Conservation (phyloP, 1,140 invertebrate species). For the Proctacanthus coquilletti region DNA sequence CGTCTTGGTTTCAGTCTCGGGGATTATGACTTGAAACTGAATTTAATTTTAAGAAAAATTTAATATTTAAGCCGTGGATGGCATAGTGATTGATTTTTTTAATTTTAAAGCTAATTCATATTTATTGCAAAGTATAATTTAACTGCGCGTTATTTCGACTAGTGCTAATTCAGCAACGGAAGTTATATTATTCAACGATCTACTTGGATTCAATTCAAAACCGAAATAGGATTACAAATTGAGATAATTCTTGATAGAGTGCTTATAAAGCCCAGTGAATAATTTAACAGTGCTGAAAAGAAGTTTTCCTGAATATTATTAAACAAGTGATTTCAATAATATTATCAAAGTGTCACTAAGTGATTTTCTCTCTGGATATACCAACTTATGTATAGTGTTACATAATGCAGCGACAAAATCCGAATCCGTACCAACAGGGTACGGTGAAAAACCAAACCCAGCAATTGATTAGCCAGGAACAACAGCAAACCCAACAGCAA, state of each 20-base stretch:
- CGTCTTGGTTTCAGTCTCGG: constrained; percentile 71
- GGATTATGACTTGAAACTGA: constrained; percentile 61
- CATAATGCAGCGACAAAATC: constrained; percentile 31
- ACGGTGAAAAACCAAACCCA: constrained; percentile 13
- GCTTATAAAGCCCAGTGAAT: no score
- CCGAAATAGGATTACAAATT: not conserved
- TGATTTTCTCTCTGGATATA: no score
- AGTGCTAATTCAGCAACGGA: no score
- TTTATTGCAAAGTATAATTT: no score
- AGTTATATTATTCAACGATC: not conserved
- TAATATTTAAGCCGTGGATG: not conserved
- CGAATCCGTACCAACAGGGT: constrained; percentile 30
- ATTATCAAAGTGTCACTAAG: no score
- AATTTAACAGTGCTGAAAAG: no score
- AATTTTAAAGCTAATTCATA: no score
- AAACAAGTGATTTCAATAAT: no score
- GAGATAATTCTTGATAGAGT: not conserved
- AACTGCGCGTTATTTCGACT: no score
- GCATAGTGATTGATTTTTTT: not conserved
- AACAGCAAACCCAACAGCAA: constrained; percentile 34
- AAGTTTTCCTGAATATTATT: no score
- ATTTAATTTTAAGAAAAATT: not conserved
- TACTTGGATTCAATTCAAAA: no score
- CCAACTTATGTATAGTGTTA: constrained; percentile 29
- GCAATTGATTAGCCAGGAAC: constrained; percentile 31